Base-by-base conservation (phyloP, 2,797 vertebrate species). In the Phataginus tricuspis region DNA sequence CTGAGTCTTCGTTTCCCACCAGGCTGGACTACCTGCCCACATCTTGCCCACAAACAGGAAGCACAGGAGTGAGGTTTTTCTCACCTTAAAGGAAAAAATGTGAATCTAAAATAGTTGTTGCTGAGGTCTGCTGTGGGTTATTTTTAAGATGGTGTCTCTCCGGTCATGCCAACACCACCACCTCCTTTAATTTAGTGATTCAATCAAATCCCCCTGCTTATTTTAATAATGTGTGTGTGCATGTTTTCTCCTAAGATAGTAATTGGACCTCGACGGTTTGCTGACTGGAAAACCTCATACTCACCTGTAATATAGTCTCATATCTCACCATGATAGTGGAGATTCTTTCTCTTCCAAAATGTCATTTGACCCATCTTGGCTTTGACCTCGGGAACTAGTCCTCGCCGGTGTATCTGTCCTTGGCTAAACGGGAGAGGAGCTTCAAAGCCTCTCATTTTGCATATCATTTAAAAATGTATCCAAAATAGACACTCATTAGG, bases 401-500 rank as follows among this genome's bases (percentile, higher is more conserved):
- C 11, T 25, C 3, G 27, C 14, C 53, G 61, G 0, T 25, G 14
- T 94, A 69, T 86, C 21, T 34, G 4, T 95, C 74, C 7, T 79
- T 97, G 83, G 29, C 14, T 82, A 12, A 85, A 9, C 63, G 88
- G 45, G 57, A 88, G 51, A 95, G 11, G 45, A 51, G 14, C 39
- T 97, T 98, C 95, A 96, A 97, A 97, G 53, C 68, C 83, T 49
- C 19, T 94, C 45, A 88, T 90, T 96, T 96, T 96, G 94, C 63
- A 71, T 4, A 94, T 49, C 84, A 91, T 87, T 97, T 97, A 92
- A 97, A 97, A 98, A 94, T 78, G 95, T 97, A 97, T 96, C 55
- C 55, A 94, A 96, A 98, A 92, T 83, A 97, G 95, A 92, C 31
- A 55, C 90, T 97, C 95, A 96, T 97, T 97, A 98, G 85, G 68